Evolutionary conservation across 2,797 vertebrate genomes (phyloP).

Genomic region (Mormyrops boulengeri): DNA sequence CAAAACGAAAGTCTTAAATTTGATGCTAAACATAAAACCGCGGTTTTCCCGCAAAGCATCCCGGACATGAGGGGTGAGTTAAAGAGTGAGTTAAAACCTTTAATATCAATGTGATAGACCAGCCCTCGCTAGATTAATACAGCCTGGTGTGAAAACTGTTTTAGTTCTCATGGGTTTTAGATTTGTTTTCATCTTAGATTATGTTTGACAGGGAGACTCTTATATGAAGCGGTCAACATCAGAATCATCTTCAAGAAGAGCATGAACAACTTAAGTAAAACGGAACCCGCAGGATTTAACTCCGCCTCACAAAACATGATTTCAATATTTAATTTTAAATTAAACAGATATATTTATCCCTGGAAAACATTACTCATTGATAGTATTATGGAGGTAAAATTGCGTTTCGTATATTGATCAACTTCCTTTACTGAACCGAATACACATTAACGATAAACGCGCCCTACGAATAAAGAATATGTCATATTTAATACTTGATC

Average conservation of each 20-base stretch:
- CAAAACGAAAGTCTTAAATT: not conserved
- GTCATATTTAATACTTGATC: not conserved
- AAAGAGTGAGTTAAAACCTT: not conserved
- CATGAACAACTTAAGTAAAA: not conserved
- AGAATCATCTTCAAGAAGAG: not conserved
- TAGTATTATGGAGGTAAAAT: not conserved
- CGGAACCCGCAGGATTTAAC: not conserved
- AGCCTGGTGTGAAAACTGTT: not conserved
- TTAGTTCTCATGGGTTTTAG: not conserved
- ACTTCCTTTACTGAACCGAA: not conserved
- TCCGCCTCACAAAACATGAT: not conserved
- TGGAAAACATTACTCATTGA: not conserved
- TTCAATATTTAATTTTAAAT: not conserved
- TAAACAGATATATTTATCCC: not conserved
- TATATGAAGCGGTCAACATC: not conserved
- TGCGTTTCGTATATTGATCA: not conserved
- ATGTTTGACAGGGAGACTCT: not conserved
- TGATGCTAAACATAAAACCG: not conserved
- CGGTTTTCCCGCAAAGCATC: not conserved
- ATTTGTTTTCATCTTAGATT: not conserved
- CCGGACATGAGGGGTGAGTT: not conserved
- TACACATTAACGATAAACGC: not conserved
- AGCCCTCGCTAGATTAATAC: not conserved
- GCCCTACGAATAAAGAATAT: not conserved
- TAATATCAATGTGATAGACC: not conserved